A percentile compares a stretch with the other conserved stretches of the same genome.
Evolutionary conservation across 1,140 invertebrate species (phyloP).

Genomic region (Drosophila parvula): DNA sequence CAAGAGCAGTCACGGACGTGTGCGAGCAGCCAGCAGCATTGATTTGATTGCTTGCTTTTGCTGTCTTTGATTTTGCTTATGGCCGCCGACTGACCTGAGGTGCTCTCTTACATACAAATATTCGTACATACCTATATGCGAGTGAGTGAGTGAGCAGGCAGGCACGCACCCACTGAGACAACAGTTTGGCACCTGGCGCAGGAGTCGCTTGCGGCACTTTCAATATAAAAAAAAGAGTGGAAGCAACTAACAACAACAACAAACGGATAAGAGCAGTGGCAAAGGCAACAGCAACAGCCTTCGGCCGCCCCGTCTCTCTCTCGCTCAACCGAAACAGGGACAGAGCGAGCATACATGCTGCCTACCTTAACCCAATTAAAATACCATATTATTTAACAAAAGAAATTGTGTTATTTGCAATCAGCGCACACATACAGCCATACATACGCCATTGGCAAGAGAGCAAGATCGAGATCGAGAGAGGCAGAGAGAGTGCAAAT

Average conservation of each 20-base stretch:
- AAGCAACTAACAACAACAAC: conserved; percentile 36
- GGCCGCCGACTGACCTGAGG: conserved; percentile 69
- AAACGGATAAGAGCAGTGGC: conserved; percentile 26
- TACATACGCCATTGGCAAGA: conserved; percentile 24
- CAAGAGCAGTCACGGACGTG: conserved; percentile 76
- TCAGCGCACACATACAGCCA: conserved; percentile 48
- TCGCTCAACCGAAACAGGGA: conserved; percentile 33
- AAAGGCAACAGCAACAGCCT: conserved; percentile 22
- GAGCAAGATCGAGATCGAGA: conserved; percentile 12
- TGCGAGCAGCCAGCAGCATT: conserved; percentile 64
- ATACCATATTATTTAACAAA: conserved; percentile 83
- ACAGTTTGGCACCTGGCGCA: conserved; percentile 71
- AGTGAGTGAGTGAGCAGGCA: conserved; percentile 25
- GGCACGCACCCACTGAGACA: conserved; percentile 31
- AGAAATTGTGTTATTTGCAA: conserved; percentile 82
- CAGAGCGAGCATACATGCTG: conserved; percentile 70
- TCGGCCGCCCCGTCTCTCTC: conserved; percentile 9
- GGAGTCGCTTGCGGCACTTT: conserved; percentile 66
- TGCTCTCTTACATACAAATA: conserved; percentile 53
- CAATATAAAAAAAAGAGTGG: conserved; percentile 35
- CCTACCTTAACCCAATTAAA: conserved; percentile 84
- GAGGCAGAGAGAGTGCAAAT: conserved; percentile 52
- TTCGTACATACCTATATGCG: conserved; percentile 11
- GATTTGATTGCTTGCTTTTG: conserved; percentile 70
- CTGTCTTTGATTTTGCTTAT: conserved; percentile 77